Evolutionary conservation across 2,888 invertebrate species (phyloP), one percentile per base, ranked within the genome.

Genomic region (Anthrax anthrax): DNA sequence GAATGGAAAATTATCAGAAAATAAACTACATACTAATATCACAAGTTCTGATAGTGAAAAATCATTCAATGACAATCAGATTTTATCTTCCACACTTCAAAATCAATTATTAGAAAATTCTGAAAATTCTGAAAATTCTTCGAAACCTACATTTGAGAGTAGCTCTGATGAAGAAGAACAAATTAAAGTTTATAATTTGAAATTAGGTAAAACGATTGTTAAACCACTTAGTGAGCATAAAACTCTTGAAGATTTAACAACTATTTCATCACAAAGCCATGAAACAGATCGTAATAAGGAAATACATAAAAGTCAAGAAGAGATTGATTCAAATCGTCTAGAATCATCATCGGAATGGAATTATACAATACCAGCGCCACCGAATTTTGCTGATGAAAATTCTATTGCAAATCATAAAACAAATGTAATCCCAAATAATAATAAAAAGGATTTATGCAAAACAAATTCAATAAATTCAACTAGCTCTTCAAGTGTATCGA

Each of bases 121-220:
- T 23, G 23, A 23, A 23, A 23, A 8, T 23, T 23, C 23, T 4
- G 3, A 32, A 12, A 12, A 12, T 32, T 32, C 8, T 32, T 12
- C 13, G 12, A 32, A 32, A 12, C 6, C 29, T 12, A 12, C 29
- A 12, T 5, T 59, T n/a, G 66, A 65, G 47, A 63, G 64, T 14
- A 66, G 66, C 39, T 67, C 67, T 9, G 67, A 67, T 47, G 67
- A 67, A 40, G 67, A 65, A 32, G 65, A 65, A 39, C 60, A 65
- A 50, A 51, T 61, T 42, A 65, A 66, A 49, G 64, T 67, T 13
- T 67, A 67, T 47, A 66, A 65, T 43, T 62, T 67, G 16, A 67
- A 66, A 52, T 56, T 65, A 46, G 61, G 67, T 16, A 60, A 66
- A 53, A 64, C 60, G 12, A 58, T 60, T 41, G 47, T 56, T 12